A percentile compares a stretch with the other conserved stretches of the same genome.
phyloP scores from a whole-genome alignment of 2,888 invertebrate genomes.

The Eutolmus rufibarbis region DNA sequence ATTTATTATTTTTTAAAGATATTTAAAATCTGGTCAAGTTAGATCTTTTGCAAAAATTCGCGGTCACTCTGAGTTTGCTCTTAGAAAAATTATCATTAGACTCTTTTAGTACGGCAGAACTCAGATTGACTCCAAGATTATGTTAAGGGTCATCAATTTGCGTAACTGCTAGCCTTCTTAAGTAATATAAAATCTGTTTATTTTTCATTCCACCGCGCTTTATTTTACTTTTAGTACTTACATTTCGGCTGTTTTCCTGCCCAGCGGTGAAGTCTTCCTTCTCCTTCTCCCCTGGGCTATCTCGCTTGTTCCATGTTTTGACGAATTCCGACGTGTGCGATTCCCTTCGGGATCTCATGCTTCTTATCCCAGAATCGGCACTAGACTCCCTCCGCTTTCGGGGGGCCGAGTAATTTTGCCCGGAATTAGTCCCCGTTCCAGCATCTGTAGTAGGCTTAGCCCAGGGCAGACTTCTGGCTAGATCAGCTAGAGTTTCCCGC shows the following conservation, averaged over 20 bases:
- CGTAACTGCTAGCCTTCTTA: no score
- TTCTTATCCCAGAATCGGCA: constrained; percentile 84
- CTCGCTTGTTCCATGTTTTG: constrained; percentile 74
- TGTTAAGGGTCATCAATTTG: no score
- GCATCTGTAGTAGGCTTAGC: constrained; percentile 71
- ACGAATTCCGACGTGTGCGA: constrained; percentile 78
- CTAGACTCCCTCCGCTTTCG: constrained; percentile 87
- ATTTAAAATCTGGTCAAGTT: no score
- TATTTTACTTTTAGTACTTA: constrained; percentile 40
- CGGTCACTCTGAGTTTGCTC: no score
- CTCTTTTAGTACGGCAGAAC: no score
- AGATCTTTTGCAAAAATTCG: no score
- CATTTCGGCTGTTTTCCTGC: constrained; percentile 49
- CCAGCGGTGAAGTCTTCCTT: constrained; percentile 51
- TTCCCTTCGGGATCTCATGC: constrained; percentile 76
- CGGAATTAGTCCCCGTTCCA: constrained; percentile 52
- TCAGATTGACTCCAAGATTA: no score
- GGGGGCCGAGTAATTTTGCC: constrained; percentile 65
- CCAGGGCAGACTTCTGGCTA: constrained; percentile 86
- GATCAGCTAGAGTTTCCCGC: constrained; percentile 85
- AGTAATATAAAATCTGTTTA: no score
- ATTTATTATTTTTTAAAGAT: no score
- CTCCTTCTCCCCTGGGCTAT: constrained; percentile 65
- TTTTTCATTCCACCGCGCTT: not conserved
- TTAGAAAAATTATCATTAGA: no score